A percentile compares a stretch with the other conserved stretches of the same genome.
phyloP scores from a whole-genome alignment of 2,113 vertebrate species.

The Eulacestoma nigropectus region DNA sequence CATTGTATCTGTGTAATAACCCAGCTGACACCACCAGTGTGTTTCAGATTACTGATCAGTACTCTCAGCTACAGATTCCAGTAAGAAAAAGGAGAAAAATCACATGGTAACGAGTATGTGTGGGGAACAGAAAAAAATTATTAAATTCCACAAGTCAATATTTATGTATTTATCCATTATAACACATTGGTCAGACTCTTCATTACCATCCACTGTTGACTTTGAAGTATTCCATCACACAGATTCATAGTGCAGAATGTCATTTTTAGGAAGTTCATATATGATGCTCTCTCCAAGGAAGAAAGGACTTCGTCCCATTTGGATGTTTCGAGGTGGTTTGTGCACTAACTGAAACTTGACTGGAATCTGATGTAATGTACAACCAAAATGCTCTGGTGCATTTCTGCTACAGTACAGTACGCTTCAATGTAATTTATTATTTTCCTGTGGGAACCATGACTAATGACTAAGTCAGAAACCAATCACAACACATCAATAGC shows the following conservation, averaged over 20 bases:
- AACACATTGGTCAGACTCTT: neutral
- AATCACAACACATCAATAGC: neutral
- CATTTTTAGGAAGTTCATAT: neutral
- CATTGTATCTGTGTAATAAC: neutral
- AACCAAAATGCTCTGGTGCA: neutral
- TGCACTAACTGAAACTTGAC: neutral
- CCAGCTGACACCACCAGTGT: neutral
- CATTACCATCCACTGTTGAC: neutral
- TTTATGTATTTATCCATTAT: neutral
- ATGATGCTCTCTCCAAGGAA: neutral
- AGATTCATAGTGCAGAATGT: neutral
- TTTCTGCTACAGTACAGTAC: neutral
- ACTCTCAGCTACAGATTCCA: neutral
- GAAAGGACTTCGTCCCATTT: neutral
- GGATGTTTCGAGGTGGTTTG: neutral
- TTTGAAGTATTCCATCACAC: neutral
- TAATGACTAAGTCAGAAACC: slow-evolving; percentile 11
- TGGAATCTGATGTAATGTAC: neutral
- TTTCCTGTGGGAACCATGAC: neutral
- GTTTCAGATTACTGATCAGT: neutral
- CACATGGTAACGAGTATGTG: rapidly evolving
- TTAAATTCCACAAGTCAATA: neutral
- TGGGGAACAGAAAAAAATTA: neutral
- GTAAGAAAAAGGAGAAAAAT: neutral
- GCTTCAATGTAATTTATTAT: neutral